Percentiles rank a stretch among this genome's conserved stretches.
Evolutionary conservation across 2,113 vertebrate species (phyloP).

Genomic region (Puffinus mauretanicus): DNA sequence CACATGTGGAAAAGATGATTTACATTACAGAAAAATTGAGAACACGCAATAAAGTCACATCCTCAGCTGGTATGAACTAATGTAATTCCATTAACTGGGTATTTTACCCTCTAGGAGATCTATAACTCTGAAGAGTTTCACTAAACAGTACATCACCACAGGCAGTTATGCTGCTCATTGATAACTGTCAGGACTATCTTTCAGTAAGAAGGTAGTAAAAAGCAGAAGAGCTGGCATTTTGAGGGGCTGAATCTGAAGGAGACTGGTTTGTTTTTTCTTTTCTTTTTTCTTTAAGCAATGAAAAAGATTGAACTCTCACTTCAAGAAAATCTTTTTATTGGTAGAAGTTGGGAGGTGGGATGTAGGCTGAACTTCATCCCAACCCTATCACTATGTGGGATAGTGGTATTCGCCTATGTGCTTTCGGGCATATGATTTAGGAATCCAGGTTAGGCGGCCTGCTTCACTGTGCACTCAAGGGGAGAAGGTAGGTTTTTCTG

Average conservation of each 20-base stretch:
- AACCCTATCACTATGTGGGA: background rate
- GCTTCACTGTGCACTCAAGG: background rate
- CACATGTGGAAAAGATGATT: background rate
- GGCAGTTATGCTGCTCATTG: background rate
- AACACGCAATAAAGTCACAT: background rate
- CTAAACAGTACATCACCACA: background rate
- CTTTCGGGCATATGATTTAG: background rate
- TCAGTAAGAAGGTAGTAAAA: background rate
- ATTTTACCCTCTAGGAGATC: background rate
- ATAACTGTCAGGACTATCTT: background rate
- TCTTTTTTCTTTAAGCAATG: background rate
- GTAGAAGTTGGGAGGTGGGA: background rate
- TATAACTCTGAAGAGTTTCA: background rate
- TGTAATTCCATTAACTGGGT: background rate
- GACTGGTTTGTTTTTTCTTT: fast-evolving
- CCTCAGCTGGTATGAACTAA: background rate
- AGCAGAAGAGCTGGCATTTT: background rate
- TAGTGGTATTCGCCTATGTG: background rate
- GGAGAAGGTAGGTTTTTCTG: background rate
- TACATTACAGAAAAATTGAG: background rate
- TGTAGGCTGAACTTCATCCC: background rate
- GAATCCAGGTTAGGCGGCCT: background rate
- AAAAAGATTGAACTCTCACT: background rate
- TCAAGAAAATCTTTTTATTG: background rate
- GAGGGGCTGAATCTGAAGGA: background rate